Evolutionary conservation across 30 jellyfish, hydroid and myxozoan genomes (phyloP).

Genomic region (Mastigias papua): DNA sequence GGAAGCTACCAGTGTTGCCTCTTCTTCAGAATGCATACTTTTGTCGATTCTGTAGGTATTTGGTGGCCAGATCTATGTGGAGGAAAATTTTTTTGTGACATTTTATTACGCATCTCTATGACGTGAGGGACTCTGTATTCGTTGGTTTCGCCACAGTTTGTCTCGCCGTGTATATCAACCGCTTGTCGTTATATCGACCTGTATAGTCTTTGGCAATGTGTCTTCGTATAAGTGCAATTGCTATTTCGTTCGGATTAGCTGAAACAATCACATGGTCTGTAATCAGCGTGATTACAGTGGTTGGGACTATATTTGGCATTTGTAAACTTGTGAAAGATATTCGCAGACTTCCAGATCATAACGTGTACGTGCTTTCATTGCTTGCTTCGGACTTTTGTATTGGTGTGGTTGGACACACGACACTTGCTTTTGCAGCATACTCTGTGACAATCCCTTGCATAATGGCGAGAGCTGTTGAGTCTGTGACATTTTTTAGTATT

Average conservation of each 20-base stretch:
- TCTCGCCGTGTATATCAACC: too few relatives aligned
- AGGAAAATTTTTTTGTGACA: too few relatives aligned
- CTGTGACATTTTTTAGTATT: constrained; percentile 6
- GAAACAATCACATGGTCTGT: constrained; percentile 22
- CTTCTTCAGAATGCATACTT: too few relatives aligned
- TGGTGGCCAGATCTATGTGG: too few relatives aligned
- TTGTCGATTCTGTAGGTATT: too few relatives aligned
- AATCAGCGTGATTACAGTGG: constrained; percentile 1
- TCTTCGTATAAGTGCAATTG: neutral
- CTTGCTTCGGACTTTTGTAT: constrained; percentile 17
- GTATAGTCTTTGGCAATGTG: neutral
- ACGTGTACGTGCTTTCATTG: constrained; percentile 23
- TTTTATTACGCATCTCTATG: too few relatives aligned
- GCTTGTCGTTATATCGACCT: neutral
- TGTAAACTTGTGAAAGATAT: neutral
- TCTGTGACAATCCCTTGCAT: neutral
- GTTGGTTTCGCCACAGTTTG: too few relatives aligned
- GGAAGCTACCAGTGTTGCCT: too few relatives aligned
- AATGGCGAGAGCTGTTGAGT: neutral
- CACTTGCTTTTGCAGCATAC: constrained; percentile 13
- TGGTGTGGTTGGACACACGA: constrained; percentile 28
- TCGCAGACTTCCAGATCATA: constrained; percentile 16
- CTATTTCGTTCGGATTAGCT: constrained; percentile 23
- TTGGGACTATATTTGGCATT: constrained; percentile 21
- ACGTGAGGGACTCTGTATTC: too few relatives aligned